Conservation (phyloP, 2,797 vertebrate species). For the Scleropages formosus region DNA sequence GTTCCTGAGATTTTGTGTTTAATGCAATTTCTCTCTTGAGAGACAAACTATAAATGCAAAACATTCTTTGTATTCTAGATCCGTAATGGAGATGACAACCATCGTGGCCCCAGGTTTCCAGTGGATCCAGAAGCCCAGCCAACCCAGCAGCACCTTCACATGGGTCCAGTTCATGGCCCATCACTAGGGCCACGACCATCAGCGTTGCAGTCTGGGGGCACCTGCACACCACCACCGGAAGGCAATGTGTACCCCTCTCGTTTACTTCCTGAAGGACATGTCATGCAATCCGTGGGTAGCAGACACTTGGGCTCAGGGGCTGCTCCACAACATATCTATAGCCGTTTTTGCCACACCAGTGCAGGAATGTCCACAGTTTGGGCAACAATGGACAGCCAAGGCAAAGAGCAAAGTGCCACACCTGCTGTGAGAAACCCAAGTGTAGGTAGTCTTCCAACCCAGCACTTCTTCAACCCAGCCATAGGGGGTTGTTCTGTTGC, state of each 20-base stretch:
- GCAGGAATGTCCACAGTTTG: conserved; percentile 59
- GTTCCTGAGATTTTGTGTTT: too few species aligned
- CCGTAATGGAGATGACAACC: conserved; percentile 70
- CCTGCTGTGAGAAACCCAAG: conserved; percentile 66
- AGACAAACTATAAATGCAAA: not conserved
- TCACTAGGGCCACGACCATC: conserved; percentile 77
- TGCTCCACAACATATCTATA: conserved; percentile 59
- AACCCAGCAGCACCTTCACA: conserved; percentile 58
- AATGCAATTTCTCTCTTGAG: not conserved
- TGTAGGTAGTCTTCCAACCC: conserved; percentile 51
- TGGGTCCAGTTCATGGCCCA: conserved; percentile 73
- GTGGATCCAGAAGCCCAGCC: conserved; percentile 63
- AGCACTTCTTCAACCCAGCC: conserved; percentile 67
- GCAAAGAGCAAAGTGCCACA: conserved; percentile 61
- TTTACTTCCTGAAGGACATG: conserved; percentile 68
- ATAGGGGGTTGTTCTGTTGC: conserved; percentile 66
- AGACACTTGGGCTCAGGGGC: conserved; percentile 59
- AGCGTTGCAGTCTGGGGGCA: conserved; percentile 70
- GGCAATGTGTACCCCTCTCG: conserved; percentile 73
- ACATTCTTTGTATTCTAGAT: conserved; percentile 58
- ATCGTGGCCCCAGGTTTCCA: conserved; percentile 69
- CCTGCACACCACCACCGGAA: conserved; percentile 71
- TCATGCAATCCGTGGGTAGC: conserved; percentile 60
- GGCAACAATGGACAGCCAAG: conserved; percentile 59
- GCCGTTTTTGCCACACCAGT: conserved; percentile 54